Percentiles rank a stretch among this genome's conserved stretches.
phyloP scores from a whole-genome alignment of 2,113 vertebrate species.

The Leptobrachium leishanense region DNA sequence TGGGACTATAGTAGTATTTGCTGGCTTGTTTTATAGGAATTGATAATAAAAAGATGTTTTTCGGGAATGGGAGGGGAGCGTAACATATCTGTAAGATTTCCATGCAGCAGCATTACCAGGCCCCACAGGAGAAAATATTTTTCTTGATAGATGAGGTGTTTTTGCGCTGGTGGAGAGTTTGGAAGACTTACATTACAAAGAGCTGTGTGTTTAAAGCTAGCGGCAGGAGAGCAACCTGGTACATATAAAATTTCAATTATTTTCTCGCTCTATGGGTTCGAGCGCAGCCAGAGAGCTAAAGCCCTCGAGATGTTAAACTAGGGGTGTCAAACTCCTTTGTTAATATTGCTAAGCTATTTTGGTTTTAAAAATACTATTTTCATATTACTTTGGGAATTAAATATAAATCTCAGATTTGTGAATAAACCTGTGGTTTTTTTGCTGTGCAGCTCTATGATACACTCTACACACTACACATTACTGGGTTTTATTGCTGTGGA shows the following conservation, averaged over 20 bases:
- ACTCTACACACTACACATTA: too few species aligned
- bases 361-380: too few species aligned
- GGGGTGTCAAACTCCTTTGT: too few species aligned
- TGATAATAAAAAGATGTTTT: constrained; percentile 4
- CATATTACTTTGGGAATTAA: too few species aligned
- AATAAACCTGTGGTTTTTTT: too few species aligned
- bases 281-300: background rate
- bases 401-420: too few species aligned
- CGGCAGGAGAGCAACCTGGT: constrained; percentile 23
- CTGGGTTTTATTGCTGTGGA: too few species aligned
- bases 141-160: constrained; percentile 41
- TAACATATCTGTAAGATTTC: constrained; percentile 31
- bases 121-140: constrained; percentile 40
- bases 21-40: background rate
- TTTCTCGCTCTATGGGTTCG: background rate
- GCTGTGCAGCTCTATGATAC: too few species aligned
- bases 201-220: constrained; percentile 34
- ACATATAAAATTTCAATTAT: constrained; percentile 12
- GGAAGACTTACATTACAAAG: constrained; percentile 33
- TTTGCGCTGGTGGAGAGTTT: constrained; percentile 24
- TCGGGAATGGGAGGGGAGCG: background rate
- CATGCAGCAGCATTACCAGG: constrained; percentile 36
- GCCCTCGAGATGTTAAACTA: background rate
- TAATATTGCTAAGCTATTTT: too few species aligned
- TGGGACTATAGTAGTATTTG: background rate